Percentiles rank a stretch among this genome's conserved stretches.
phyloP scores from a whole-genome alignment of 1,140 invertebrate genomes.

The Drosophila prosaltans region DNA sequence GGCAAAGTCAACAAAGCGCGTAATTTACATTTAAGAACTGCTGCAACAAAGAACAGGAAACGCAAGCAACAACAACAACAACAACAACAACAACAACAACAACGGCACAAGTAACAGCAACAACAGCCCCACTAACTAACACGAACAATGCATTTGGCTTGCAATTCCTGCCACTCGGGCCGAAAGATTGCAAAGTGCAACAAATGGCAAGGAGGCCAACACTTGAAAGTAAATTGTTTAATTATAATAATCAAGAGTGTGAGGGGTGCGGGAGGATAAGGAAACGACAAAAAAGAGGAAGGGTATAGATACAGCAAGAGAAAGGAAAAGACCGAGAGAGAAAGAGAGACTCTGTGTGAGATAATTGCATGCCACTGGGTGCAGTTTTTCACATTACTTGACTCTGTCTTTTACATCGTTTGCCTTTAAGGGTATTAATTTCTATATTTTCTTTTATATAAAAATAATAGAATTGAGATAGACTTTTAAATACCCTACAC shows the following conservation, averaged over 20 bases:
- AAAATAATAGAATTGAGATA: too few species aligned
- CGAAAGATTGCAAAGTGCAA: constrained; percentile 58
- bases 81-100: constrained; percentile 26
- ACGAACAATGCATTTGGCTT: constrained; percentile 55
- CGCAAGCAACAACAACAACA: constrained; percentile 41
- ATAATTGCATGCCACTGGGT: neutral
- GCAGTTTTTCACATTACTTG: too few species aligned
- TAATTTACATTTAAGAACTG: constrained; percentile 78
- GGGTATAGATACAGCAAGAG: neutral
- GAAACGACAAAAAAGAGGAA: constrained; percentile 8
- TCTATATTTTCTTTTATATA: too few species aligned
- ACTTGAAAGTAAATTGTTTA: constrained; percentile 75
- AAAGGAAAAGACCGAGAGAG: neutral
- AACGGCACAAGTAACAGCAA: neutral
- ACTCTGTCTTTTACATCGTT: too few species aligned
- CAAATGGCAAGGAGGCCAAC: constrained; percentile 51
- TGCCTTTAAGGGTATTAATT: too few species aligned
- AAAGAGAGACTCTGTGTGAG: neutral
- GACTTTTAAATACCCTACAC: too few species aligned
- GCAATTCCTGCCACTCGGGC: constrained; percentile 36
- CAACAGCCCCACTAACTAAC: constrained; percentile 43
- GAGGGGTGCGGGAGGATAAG: too few species aligned
- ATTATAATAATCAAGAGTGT: constrained; percentile 70
- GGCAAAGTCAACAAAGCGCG: constrained; percentile 76
- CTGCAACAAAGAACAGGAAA: constrained; percentile 76